Evolutionary conservation across 2,888 invertebrate species (phyloP), one percentile per base, ranked within the genome.

Genomic region (Bruchidius siliquastri): DNA sequence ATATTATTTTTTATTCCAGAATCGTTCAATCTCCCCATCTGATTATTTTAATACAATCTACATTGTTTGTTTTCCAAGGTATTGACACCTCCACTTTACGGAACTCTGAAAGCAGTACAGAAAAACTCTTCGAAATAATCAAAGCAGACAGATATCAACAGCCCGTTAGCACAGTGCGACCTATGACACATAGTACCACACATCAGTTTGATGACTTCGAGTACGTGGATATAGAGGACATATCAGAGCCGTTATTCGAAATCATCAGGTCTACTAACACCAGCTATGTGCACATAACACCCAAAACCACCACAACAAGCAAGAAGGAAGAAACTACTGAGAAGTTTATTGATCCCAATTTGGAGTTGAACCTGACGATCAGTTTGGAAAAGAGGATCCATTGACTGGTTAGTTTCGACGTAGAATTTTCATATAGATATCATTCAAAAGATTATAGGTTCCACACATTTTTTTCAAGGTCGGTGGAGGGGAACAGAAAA

Each of bases 91-190:
- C 49, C 13, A 49, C 70, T 69, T 80, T 80, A 76, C 79, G 77
- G 67, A 79, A 79, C 22, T 32, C 78, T 22, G 77, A 71, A 20
- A 78, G 76, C 20, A 80, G 76, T 2, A 79, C 80, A 10, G 80
- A 79, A 73, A 77, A 76, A 71, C 75, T 81, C 22, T 80, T 82
- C 68, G 79, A 80, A 74, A 78, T 76, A 20, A 70, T 71, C 21
- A 68, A 67, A n/a, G 67, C 70, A 49, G 69, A 72, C 49, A 49
- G 18, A 10, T 67, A 69, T 74, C 26, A 71, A 66, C 30, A 49
- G 69, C 20, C 21, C 22, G n/a, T 26, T 71, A 22, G 32, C 66
- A 22, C 21, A 72, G 20, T 72, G 1, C 49, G 49, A 49, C 49
- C 49, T 49, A 18, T 13, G 18, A 49, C 1, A 3, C 49, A 49